These are phyloP conservation scores for Neoaliturus tenellus DNA, from an alignment of 2,888 invertebrate genomes.

Conservation along the genomic window DNA sequence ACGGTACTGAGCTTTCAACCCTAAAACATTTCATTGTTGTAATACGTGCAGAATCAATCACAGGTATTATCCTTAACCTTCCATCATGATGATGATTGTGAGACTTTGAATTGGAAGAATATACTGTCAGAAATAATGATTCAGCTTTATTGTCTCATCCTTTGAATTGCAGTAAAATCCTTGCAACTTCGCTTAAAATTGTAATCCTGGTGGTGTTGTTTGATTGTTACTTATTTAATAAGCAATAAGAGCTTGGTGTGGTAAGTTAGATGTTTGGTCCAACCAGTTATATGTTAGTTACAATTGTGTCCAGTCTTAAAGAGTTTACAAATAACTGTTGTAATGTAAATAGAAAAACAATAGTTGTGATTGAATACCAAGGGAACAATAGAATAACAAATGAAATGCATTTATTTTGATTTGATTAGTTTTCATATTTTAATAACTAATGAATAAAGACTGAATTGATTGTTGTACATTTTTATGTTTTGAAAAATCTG, in stretches of 20 bases:
- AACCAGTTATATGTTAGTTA: not conserved
- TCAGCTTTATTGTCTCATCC: too few relatives aligned
- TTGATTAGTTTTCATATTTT: constrained; percentile 13
- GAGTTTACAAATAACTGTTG: not conserved
- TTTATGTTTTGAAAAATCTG: not conserved
- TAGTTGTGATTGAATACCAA: constrained; percentile 24
- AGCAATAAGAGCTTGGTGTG: not conserved
- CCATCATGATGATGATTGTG: too few relatives aligned
- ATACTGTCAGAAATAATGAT: too few relatives aligned
- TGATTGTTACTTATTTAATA: not conserved
- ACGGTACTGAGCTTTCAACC: too few relatives aligned
- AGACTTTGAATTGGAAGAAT: too few relatives aligned
- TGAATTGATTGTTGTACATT: not conserved
- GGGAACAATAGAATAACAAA: constrained; percentile 17
- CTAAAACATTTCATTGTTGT: too few relatives aligned
- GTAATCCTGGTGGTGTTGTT: too few relatives aligned
- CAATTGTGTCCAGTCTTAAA: not conserved
- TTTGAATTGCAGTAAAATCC: too few relatives aligned
- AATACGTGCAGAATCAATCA: too few relatives aligned
- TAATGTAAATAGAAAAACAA: not conserved
- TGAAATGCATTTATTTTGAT: constrained; percentile 11
- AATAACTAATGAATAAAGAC: constrained; percentile 4
- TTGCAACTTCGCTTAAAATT: too few relatives aligned
- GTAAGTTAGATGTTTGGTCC: not conserved
- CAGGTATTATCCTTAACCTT: too few relatives aligned